phyloP scores from a whole-genome alignment of 2,113 vertebrate genomes.

The Varanus salvator region DNA sequence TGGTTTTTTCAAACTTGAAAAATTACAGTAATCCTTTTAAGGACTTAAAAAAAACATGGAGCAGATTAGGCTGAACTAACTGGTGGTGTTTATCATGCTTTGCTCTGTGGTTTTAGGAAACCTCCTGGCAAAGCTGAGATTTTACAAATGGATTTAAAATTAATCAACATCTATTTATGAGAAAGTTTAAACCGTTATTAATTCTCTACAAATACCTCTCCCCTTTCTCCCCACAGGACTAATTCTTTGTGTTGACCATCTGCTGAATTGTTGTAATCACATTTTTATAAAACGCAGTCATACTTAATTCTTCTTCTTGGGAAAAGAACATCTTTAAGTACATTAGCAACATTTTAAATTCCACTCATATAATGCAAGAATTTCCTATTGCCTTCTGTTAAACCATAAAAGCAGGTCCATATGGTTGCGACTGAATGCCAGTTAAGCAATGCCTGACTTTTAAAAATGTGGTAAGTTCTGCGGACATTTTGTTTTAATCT shows the following conservation, averaged over 20 bases:
- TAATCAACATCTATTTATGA: slow-evolving; percentile 88
- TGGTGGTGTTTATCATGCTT: slow-evolving; percentile 80
- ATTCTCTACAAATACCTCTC: slow-evolving; percentile 80
- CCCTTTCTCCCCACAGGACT: slow-evolving; percentile 45
- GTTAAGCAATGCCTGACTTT: slow-evolving; percentile 30
- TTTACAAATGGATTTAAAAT: slow-evolving; percentile 85
- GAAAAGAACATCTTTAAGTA: slow-evolving; percentile 69
- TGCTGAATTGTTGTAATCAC: slow-evolving; percentile 76
- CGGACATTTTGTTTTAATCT: slow-evolving; percentile 49
- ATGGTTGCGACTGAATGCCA: slow-evolving; percentile 49
- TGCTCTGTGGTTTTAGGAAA: slow-evolving; percentile 80
- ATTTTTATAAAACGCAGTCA: slow-evolving; percentile 77
- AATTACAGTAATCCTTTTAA: slow-evolving; percentile 75
- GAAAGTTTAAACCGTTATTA: slow-evolving; percentile 86
- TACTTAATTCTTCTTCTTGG: slow-evolving; percentile 68
- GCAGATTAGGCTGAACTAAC: slow-evolving; percentile 77
- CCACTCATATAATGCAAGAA: slow-evolving; percentile 68
- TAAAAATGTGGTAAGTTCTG: background rate
- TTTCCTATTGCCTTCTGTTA: slow-evolving; percentile 59
- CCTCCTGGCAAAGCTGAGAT: slow-evolving; percentile 77
- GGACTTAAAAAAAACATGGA: slow-evolving; percentile 65
- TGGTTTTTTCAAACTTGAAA: slow-evolving; percentile 69
- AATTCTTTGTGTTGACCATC: slow-evolving; percentile 74
- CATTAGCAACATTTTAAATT: slow-evolving; percentile 70
- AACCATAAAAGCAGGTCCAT: slow-evolving; percentile 39